Base-by-base conservation (phyloP, 2,888 invertebrate genomes). In the Hydrotaea diabolus region DNA sequence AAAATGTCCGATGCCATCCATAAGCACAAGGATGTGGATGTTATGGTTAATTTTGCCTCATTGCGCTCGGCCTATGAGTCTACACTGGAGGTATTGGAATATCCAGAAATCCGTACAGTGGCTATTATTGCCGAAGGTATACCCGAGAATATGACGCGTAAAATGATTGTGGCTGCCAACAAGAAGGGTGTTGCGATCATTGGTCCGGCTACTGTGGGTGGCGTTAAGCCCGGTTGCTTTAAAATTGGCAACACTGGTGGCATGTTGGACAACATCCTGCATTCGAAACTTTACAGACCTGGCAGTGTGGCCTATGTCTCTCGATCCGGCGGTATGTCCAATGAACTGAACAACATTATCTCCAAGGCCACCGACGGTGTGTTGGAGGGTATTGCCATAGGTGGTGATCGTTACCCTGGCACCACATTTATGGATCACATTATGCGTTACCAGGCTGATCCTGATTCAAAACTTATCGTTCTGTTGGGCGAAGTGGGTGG, bases 171-270 rank as follows among this genome's bases (percentile, higher is more conserved):
- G 86, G 93, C 95, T 72, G 98, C 98, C 0, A 95, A 97, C 87
- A 94, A 96, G 78, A 96, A 97, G 90, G 96, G 96, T 59, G 97
- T 98, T 5, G 93, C 95, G 23, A 96, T 98, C 64, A 98, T 98
- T 88, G 99, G 96, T 15, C 98, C 99, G 0, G 98, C 98, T 0
- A 98, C 98, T 0, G 98, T 99, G 55, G 99, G 99, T 69, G 99
- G 99, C 4, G 96, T 99, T 80, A 99, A 99, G 89, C 99, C 99
- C 0, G 99, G 99, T 0, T 98, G 99, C 92, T 99, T 99, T 93
- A 99, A 99, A 93, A 99, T 99, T 88, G 99, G 99, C 78, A 99
- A 99, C 93, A 99, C 99, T 0, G 99, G 99, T 15, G 99, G 99
- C 81, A 99, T 99, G 99, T 96, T 99, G 94, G 99, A 99, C 92